A percentile compares a stretch with the other conserved stretches of the same genome.
Conservation (phyloP, 2,797 vertebrate species). For the Apodemus agrarius region DNA sequence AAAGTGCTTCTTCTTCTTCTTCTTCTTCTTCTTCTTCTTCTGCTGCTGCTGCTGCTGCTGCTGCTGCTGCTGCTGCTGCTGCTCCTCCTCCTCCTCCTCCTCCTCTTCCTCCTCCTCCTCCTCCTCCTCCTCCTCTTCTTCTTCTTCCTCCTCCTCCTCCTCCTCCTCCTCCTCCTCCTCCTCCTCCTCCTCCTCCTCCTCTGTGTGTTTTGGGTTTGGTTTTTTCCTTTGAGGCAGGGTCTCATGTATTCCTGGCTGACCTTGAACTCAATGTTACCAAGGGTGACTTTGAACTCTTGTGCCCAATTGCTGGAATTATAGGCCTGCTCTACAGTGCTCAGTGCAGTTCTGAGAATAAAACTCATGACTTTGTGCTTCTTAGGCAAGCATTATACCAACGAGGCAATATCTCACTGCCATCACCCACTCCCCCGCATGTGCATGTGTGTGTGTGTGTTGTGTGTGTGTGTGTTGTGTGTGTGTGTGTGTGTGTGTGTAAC, state of each 20-base stretch:
- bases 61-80: too few relatives aligned
- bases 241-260: not conserved
- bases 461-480: not conserved
- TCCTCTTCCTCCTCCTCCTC: not conserved
- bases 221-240: not conserved
- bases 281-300: not conserved
- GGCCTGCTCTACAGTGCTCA: not conserved
- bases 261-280: not conserved
- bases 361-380: not conserved
- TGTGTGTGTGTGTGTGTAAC: not conserved
- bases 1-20: not conserved
- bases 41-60: too few relatives aligned
- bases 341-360: not conserved
- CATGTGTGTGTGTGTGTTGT: not conserved
- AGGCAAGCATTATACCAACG: not conserved
- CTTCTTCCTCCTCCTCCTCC: too few relatives aligned
- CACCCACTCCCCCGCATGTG: not conserved
- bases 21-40: too few relatives aligned
- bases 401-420: not conserved
- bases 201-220: too few relatives aligned
- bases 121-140: fast-evolving
- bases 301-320: not conserved
- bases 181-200: too few relatives aligned
- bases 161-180: too few relatives aligned
- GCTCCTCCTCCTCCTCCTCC: fast-evolving